These are phyloP conservation scores for Pilophorus perplexus DNA, from an alignment of 2,888 invertebrate species.

Conservation along the genomic window DNA sequence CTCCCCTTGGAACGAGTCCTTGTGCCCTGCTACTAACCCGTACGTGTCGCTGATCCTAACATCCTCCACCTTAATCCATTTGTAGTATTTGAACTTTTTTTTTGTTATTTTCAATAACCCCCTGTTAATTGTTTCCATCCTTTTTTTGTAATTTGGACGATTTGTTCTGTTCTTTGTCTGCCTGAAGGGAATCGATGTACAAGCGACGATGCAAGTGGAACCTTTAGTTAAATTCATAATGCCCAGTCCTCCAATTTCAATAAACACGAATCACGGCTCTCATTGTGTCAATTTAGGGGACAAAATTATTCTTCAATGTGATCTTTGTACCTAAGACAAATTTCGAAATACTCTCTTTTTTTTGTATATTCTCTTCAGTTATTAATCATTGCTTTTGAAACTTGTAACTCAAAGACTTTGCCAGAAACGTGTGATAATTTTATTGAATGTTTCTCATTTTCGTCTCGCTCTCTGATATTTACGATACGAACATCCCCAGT, in stretches of 20 bases:
- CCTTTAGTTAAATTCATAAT: conserved; percentile 28
- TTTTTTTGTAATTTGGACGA: conserved; percentile 38
- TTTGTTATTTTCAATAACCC: too few species aligned
- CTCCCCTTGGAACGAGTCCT: too few species aligned
- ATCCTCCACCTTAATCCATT: too few species aligned
- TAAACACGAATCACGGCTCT: conserved; percentile 22
- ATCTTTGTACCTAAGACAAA: conserved; percentile 30
- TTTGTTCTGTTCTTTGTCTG: conserved; percentile 40
- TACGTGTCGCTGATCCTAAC: too few species aligned
- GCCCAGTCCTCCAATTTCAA: conserved; percentile 12
- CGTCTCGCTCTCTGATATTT: conserved; percentile 7
- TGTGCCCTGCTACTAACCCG: too few species aligned
- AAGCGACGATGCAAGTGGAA: conserved; percentile 43
- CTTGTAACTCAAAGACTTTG: conserved; percentile 38
- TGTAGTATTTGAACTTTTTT: too few species aligned
- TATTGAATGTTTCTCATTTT: conserved; percentile 1
- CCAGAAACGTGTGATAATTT: conserved; percentile 38
- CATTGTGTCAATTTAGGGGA: conserved; percentile 2
- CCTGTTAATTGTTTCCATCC: too few species aligned
- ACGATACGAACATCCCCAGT: conserved; percentile 4
- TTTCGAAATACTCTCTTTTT: conserved; percentile 19
- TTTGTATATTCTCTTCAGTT: conserved; percentile 2
- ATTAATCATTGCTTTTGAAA: conserved; percentile 9
- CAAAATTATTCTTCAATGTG: conserved; percentile 12
- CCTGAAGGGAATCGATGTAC: conserved; percentile 42